These are phyloP conservation scores for Centropus bengalensis DNA, from an alignment of 2,113 vertebrate species.

Conservation along the genomic window DNA sequence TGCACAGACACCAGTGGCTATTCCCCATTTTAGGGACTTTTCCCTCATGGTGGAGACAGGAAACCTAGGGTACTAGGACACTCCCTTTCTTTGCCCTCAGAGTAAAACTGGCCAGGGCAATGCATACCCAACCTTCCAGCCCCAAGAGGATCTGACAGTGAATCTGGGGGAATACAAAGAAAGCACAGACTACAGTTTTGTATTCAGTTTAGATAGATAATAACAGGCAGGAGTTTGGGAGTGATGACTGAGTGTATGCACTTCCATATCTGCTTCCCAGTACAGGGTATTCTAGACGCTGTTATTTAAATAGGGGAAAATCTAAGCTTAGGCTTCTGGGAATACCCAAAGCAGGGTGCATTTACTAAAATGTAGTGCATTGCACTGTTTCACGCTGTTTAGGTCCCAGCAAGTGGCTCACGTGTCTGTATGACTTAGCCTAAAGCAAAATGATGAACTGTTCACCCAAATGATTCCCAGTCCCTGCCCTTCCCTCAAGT, in stretches of 20 bases:
- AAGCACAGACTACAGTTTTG: background rate
- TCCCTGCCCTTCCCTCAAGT: background rate
- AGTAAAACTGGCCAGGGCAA: background rate
- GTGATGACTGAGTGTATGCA: background rate
- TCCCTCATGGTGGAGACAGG: background rate
- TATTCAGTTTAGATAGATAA: background rate
- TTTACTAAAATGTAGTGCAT: background rate
- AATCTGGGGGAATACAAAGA: background rate
- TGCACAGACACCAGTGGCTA: background rate
- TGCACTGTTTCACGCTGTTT: background rate
- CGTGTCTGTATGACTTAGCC: background rate
- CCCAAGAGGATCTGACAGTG: background rate
- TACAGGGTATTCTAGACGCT: background rate
- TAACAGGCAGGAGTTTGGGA: background rate
- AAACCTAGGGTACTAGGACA: background rate
- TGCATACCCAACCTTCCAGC: rapidly evolving
- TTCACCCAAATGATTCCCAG: background rate
- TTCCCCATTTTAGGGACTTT: background rate
- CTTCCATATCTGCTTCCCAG: background rate
- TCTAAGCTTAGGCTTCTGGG: background rate
- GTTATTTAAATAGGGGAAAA: background rate
- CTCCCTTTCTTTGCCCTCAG: background rate
- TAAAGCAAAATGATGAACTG: background rate
- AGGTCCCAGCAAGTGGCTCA: background rate
- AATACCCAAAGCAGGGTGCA: background rate